These are phyloP conservation scores for Caenorhabditis plicata DNA, from an alignment of 2,888 invertebrate species.

Conservation along the genomic window DNA sequence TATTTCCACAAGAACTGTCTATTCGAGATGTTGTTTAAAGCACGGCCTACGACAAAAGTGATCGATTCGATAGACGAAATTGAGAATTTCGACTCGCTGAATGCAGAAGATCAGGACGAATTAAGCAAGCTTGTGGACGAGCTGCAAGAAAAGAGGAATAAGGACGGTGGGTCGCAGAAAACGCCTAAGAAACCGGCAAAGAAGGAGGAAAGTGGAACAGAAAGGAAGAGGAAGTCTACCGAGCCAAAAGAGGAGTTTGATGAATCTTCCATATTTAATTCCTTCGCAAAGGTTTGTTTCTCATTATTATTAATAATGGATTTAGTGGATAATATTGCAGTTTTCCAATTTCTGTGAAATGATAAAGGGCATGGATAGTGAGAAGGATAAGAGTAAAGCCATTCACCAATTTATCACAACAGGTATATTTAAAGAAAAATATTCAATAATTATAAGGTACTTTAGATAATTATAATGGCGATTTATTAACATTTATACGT, in stretches of 20 bases:
- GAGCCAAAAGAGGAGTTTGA: not conserved
- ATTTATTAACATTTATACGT: slow-evolving; percentile 75
- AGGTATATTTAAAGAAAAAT: too few relatives aligned
- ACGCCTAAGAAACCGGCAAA: slow-evolving; percentile 28
- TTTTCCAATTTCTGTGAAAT: too few relatives aligned
- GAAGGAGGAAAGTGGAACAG: slow-evolving; percentile 6
- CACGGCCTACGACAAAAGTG: slow-evolving; percentile 79
- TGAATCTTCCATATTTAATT: too few relatives aligned
- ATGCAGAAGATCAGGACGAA: slow-evolving; percentile 24
- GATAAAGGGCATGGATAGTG: too few relatives aligned
- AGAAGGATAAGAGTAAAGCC: too few relatives aligned
- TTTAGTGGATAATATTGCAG: too few relatives aligned
- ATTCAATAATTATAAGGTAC: too few relatives aligned
- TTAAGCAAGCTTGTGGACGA: slow-evolving; percentile 44
- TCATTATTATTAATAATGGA: too few relatives aligned
- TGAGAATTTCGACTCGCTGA: slow-evolving; percentile 66
- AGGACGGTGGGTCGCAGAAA: slow-evolving; percentile 19
- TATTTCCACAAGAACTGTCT: slow-evolving; percentile 72
- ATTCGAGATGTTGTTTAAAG: slow-evolving; percentile 78
- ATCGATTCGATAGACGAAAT: slow-evolving; percentile 79
- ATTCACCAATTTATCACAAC: too few relatives aligned
- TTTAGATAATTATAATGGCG: slow-evolving; percentile 41
- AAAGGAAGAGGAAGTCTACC: not conserved
- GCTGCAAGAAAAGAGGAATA: slow-evolving; percentile 24
- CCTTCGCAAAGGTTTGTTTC: too few relatives aligned